These are phyloP conservation scores for Linepithema humile DNA, from an alignment of 1,140 invertebrate genomes.

Conservation along the genomic window DNA sequence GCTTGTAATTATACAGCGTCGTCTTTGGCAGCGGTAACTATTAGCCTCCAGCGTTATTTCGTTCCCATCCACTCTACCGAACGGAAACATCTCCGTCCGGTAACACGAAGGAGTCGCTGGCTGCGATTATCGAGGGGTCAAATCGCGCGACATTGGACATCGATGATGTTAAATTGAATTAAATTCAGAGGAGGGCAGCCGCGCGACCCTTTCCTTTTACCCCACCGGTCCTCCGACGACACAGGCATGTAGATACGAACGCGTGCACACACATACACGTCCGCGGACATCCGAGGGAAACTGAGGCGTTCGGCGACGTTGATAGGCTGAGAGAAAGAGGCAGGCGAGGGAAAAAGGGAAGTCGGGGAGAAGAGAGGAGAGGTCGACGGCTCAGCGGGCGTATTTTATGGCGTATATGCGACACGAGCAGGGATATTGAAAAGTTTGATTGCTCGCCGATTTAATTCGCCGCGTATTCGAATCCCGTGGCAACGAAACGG, in stretches of 20 bases:
- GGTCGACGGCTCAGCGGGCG: neutral
- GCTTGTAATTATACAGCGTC: neutral
- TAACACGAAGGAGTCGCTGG: slow-evolving; percentile 12
- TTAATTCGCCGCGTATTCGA: slow-evolving; percentile 64
- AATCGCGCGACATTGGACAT: slow-evolving; percentile 55
- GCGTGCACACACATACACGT: neutral
- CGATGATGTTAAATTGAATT: slow-evolving; percentile 63
- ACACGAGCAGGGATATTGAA: slow-evolving; percentile 69
- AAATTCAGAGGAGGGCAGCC: slow-evolving; percentile 39
- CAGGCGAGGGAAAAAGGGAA: neutral
- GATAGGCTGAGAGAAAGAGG: neutral
- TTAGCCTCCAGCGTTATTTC: slow-evolving; percentile 27
- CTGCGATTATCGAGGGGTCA: slow-evolving; percentile 54
- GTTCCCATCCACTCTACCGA: slow-evolving; percentile 24
- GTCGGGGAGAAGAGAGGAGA: slow-evolving; percentile 6
- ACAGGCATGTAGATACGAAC: neutral
- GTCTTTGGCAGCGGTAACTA: neutral
- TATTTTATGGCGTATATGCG: slow-evolving; percentile 69
- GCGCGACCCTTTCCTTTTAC: slow-evolving; percentile 2
- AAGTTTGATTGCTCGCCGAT: slow-evolving; percentile 69
- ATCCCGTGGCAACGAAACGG: slow-evolving; percentile 40
- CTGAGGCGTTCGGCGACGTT: slow-evolving; percentile 5
- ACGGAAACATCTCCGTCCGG: slow-evolving; percentile 48
- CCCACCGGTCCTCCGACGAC: slow-evolving; percentile 5
- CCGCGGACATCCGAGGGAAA: slow-evolving; percentile 1